phyloP scores from a whole-genome alignment of 2,113 vertebrate species.

The Loxodonta africana region DNA sequence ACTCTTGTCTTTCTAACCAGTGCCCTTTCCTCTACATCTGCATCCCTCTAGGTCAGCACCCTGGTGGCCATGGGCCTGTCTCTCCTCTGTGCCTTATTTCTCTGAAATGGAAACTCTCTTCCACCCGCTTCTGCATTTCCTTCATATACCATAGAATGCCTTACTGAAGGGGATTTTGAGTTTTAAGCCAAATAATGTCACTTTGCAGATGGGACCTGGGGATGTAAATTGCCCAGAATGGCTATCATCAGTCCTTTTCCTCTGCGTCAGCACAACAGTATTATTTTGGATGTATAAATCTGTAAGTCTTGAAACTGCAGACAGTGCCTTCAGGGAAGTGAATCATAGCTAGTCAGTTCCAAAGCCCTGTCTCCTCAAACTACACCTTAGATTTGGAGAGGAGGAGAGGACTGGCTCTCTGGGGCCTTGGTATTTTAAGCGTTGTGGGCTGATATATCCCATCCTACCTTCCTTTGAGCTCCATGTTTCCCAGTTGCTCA shows the following conservation, averaged over 20 bases:
- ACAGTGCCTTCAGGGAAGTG: not conserved
- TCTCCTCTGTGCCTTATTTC: not conserved
- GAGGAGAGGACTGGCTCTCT: not conserved
- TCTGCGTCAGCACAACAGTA: not conserved
- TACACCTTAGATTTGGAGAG: not conserved
- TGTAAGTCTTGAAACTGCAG: not conserved
- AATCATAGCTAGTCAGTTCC: not conserved
- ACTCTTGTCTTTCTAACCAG: not conserved
- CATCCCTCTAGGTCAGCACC: not conserved
- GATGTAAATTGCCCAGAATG: not conserved
- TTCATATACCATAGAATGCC: not conserved
- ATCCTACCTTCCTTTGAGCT: not conserved
- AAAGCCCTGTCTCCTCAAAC: conserved; percentile 37
- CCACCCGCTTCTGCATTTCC: not conserved
- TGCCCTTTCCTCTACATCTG: not conserved
- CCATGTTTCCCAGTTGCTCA: conserved; percentile 62
- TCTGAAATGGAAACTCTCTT: not conserved
- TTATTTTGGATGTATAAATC: not conserved
- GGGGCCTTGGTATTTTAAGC: not conserved
- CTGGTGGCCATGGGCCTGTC: not conserved
- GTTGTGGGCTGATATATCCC: not conserved
- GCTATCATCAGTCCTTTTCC: not conserved
- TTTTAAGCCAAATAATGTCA: not conserved
- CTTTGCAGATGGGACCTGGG: not conserved
- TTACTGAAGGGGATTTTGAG: not conserved